Evolutionary conservation across 1,140 invertebrate species (phyloP), one percentile per base, ranked within the genome.

Genomic region (Globodera ellingtonae): DNA sequence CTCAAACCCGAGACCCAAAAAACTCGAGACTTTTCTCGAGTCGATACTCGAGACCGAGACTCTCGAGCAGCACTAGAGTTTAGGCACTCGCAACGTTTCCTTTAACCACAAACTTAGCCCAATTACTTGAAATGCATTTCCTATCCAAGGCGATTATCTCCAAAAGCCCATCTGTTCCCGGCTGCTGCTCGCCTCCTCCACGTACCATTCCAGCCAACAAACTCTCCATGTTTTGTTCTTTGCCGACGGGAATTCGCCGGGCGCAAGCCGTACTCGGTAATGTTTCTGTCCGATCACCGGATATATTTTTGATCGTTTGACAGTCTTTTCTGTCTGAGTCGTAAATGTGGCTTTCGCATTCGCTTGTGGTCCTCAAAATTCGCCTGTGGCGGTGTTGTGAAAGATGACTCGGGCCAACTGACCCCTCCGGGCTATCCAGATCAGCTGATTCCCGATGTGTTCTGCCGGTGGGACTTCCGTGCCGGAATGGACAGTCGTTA

Each of bases 321-420:
- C 56, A 62, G 56, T 62, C 44, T 76, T 35, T 89, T 86, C 66
- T 87, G 86, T 72, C 72, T 77, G 44, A 65, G 79, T 9, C 66
- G 82, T 13, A 82, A 86, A 46, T 88, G 87, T 62, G 87, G 87
- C n/a, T 88, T 88, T 75, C 76, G 83, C 35, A 24, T 88, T 44
- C 78, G 75, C 21, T 82, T 81, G 59, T 48, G 44, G 35, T 78
- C 73, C 66, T 74, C 72, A 24, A 84, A 79, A 65, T 75, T 75
- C 73, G 83, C 78, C 15, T 88, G 88, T 73, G 87, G 88, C 15
- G 88, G 88, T 6, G 46, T 48, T 6, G 84, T 88, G 48, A 79
- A 72, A n/a, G 81, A 89, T 46, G 72, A 83, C 35, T 52, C 77
- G 56, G 87, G 87, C 6, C 80, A 24, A 6, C 24, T 88, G 10